Conservation (phyloP, 2,888 invertebrate species). For the Ophion slaviceki region DNA sequence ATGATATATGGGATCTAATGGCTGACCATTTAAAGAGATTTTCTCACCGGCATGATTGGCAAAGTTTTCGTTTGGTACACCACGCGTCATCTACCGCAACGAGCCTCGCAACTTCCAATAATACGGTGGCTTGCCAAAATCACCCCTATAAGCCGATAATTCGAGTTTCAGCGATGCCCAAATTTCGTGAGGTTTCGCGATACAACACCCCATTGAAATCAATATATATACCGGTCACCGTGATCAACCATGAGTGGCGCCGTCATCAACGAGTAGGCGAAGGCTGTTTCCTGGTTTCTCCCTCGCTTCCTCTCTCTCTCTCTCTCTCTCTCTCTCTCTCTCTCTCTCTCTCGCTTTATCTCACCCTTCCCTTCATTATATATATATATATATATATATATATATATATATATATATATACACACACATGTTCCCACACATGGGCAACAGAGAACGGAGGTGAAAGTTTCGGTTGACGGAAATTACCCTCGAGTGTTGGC, state of each 20-base stretch:
- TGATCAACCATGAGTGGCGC: conserved; percentile 41
- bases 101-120: conserved; percentile 52
- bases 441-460: background rate
- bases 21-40: conserved; percentile 43
- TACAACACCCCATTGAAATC: conserved; percentile 22
- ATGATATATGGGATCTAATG: conserved; percentile 2
- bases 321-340: too few species aligned
- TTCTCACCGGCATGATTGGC: conserved; percentile 16
- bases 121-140: conserved; percentile 24
- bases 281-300: conserved; percentile 3
- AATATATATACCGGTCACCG: conserved; percentile 30
- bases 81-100: conserved; percentile 8
- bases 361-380: too few species aligned
- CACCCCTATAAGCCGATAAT: conserved; percentile 52
- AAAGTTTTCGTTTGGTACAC: conserved; percentile 34
- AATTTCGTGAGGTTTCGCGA: conserved; percentile 46
- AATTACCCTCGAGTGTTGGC: conserved; percentile 21
- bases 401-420: too few species aligned
- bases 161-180: conserved; percentile 40
- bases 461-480: conserved; percentile 41
- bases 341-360: too few species aligned
- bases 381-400: too few species aligned
- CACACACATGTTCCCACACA: too few species aligned
- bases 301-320: background rate
- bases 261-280: conserved; percentile 3